Conservation (phyloP, 1,140 invertebrate species). For the Drosophila cardini region DNA sequence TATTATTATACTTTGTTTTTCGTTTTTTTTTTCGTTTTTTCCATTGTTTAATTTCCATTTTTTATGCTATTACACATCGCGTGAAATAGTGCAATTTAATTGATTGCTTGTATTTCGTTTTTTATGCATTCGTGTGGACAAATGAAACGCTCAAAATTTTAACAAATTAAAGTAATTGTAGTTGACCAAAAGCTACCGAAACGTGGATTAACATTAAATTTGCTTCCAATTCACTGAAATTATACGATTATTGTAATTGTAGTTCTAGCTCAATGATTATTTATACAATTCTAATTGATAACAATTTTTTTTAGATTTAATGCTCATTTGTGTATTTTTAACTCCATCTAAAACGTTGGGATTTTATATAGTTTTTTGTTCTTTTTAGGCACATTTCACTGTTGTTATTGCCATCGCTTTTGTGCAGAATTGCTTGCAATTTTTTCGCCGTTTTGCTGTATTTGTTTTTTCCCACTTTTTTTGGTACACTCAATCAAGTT, state of each 20-base stretch:
- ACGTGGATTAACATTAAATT: background rate
- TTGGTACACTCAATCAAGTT: constrained; percentile 66
- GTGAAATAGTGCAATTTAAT: constrained; percentile 15
- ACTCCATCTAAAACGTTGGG: background rate
- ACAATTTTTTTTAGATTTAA: background rate
- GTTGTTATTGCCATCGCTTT: constrained; percentile 17
- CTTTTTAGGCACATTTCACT: constrained; percentile 6
- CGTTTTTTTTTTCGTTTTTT: background rate
- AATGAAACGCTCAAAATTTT: constrained; percentile 11
- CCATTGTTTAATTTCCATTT: background rate
- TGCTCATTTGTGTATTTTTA: background rate
- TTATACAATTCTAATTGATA: no score
- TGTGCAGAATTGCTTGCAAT: background rate
- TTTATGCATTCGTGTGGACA: background rate
- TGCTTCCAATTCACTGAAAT: background rate
- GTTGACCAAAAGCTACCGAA: background rate
- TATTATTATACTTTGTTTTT: constrained; percentile 3
- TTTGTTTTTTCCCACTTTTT: constrained; percentile 30
- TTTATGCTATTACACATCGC: constrained; percentile 4
- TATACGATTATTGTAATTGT: background rate
- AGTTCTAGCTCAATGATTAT: no score
- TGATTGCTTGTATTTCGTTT: constrained; percentile 2
- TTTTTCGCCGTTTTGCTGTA: background rate
- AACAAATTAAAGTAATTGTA: constrained; percentile 9
- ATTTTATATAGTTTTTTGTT: background rate